Evolutionary conservation across 2,888 invertebrate species (phyloP).

Genomic region (Nomada goodeniana): DNA sequence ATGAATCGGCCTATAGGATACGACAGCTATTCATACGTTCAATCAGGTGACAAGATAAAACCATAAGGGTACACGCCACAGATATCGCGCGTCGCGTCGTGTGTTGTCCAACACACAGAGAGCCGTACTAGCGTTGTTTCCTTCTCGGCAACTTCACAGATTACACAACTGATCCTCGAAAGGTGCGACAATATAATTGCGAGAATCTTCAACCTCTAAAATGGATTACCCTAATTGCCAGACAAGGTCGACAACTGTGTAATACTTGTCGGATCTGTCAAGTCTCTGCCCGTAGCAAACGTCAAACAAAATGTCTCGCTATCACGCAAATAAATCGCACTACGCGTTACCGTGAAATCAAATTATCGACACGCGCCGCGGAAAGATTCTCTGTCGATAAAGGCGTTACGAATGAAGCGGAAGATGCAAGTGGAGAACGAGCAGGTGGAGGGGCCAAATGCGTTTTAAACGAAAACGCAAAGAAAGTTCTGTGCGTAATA

Average conservation of each 20-base stretch:
- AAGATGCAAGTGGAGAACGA: conserved; percentile 9
- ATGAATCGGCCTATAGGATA: not conserved
- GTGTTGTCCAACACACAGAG: not conserved
- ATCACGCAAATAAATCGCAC: not conserved
- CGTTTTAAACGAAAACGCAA: conserved; percentile 13
- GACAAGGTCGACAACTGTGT: conserved; percentile 14
- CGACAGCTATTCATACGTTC: conserved; percentile 12
- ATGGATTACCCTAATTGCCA: conserved; percentile 22
- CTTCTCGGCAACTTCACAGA: conserved; percentile 1
- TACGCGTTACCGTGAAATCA: conserved; percentile 1
- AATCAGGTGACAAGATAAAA: conserved; percentile 29
- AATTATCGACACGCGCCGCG: conserved; percentile 1
- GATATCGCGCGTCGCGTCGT: not conserved
- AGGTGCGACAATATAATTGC: conserved; percentile 9
- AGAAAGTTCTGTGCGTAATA: not conserved
- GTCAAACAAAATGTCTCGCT: not conserved
- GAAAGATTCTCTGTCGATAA: not conserved
- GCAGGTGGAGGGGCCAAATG: not conserved
- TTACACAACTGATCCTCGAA: conserved; percentile 14
- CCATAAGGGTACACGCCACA: not conserved
- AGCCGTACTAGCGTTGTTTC: not conserved
- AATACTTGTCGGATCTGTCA: not conserved
- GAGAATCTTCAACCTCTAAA: conserved; percentile 23
- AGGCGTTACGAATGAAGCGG: not conserved
- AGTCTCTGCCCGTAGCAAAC: not conserved